Percentiles rank a stretch among this genome's conserved stretches.
Conservation (phyloP, 2,113 vertebrate genomes). For the Halichoerus grypus region DNA sequence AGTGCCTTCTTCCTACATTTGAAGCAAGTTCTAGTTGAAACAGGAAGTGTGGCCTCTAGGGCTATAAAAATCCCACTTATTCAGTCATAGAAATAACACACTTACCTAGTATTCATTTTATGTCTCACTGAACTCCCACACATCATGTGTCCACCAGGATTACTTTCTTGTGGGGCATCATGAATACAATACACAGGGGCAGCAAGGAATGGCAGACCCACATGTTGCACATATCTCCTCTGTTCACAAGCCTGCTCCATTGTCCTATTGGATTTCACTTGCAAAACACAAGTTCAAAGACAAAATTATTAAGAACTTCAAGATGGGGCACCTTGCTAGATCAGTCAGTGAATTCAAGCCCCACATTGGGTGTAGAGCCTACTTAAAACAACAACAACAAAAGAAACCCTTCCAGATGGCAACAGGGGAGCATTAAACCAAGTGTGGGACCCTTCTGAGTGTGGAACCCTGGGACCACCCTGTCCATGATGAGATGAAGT, state of each 20-base stretch:
- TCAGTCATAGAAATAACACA: neutral
- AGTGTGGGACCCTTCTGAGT: neutral
- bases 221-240: neutral
- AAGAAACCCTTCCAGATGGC: neutral
- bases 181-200: neutral
- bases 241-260: neutral
- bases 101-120: neutral
- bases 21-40: neutral
- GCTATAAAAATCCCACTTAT: neutral
- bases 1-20: neutral
- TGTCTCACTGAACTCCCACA: neutral
- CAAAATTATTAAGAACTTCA: conserved; percentile 4
- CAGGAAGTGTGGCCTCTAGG: neutral
- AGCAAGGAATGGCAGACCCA: neutral
- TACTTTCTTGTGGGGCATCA: neutral
- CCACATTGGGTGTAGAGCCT: neutral
- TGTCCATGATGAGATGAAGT: neutral
- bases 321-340: neutral
- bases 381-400: neutral
- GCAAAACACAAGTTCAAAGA: neutral
- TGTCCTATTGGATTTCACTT: neutral
- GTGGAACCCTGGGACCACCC: no score
- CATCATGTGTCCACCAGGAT: neutral
- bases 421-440: neutral
- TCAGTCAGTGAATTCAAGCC: neutral